Percentiles rank a stretch among this genome's conserved stretches.
Conservation (phyloP, 1,140 invertebrate genomes). For the Calliopsis andreniformis region DNA sequence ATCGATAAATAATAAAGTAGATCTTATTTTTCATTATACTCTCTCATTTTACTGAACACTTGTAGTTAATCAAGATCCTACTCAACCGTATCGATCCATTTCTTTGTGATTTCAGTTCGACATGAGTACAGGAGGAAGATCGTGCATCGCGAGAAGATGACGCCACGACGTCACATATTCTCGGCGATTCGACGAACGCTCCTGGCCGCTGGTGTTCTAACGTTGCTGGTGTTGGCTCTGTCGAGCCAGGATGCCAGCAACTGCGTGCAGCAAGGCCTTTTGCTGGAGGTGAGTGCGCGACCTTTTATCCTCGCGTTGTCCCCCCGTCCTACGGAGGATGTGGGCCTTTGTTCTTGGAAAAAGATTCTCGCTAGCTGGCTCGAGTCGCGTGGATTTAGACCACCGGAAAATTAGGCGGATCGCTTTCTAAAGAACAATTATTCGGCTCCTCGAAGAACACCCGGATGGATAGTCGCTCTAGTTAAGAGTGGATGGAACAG, state of each 20-base stretch:
- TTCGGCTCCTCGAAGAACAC: background rate
- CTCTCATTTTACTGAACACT: no score
- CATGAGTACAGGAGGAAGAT: constrained; percentile 79
- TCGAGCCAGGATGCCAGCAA: constrained; percentile 75
- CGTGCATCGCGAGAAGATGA: constrained; percentile 78
- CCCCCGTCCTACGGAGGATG: background rate
- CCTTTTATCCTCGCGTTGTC: constrained; percentile 1
- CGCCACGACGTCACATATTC: constrained; percentile 77
- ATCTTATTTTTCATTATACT: no score
- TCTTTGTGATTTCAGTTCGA: constrained; percentile 71
- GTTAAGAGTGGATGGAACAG: background rate
- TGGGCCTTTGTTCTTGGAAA: background rate
- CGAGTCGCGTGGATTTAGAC: background rate
- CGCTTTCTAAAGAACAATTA: constrained; percentile 25
- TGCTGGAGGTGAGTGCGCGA: constrained; percentile 71
- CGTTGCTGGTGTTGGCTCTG: constrained; percentile 74
- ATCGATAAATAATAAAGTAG: no score
- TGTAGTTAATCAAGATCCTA: no score
- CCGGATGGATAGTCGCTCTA: background rate
- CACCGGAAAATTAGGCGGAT: constrained; percentile 33
- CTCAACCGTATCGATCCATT: background rate
- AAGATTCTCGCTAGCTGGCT: background rate
- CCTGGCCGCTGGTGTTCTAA: constrained; percentile 73
- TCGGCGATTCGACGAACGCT: constrained; percentile 75
- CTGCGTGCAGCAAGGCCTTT: constrained; percentile 67